Base-by-base conservation (phyloP, 2,797 vertebrate species). In the Pachyuromys duprasi region DNA sequence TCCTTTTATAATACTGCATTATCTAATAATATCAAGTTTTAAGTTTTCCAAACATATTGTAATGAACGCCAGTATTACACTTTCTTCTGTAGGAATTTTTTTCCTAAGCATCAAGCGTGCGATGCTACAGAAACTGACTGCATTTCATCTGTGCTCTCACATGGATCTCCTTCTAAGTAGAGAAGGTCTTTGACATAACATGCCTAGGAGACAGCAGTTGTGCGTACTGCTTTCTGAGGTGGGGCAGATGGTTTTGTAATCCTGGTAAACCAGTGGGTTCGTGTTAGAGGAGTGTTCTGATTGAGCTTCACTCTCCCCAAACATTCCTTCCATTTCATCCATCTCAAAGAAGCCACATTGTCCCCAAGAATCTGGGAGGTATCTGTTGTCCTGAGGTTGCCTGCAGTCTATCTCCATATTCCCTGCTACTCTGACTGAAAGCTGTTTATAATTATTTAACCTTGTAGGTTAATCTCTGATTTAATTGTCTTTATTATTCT, bases 391-490 rank as follows among this genome's bases (percentile, higher is more conserved):
- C 63, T 65, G 63, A 31, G 63, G 9, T 31, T 26, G 9, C 26
- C 63, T 67, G 26, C 28, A 67, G 62, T 31, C 63, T 31, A 33
- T 33, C 88, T 42, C 86, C 26, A 36, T 33, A 39, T 49, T n/a
- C 94, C 89, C 84, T 90, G 1, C 8, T 0, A 0, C 3, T 80
- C 72, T 53, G 89, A 8, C 0, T 74, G 39, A 82, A 45, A n/a
- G 6, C 9, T 0, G 0, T 67, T 97, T 96, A 22, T 65, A 67
- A 90, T 78, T 17, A 70, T 11, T 45, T 76, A 75, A 75, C 1
- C 22, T 87, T 87, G 28, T 3, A 13, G 2, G 93, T 96, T 60
- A 74, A 36, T 20, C 74, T 91, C 94, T 90, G 8, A 36, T 89
- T 91, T 82, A 33, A 2, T 49, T 28, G 26, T 28, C 24, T 83